phyloP scores from a whole-genome alignment of 2,888 invertebrate genomes.

The Cryptus viduatorius region DNA sequence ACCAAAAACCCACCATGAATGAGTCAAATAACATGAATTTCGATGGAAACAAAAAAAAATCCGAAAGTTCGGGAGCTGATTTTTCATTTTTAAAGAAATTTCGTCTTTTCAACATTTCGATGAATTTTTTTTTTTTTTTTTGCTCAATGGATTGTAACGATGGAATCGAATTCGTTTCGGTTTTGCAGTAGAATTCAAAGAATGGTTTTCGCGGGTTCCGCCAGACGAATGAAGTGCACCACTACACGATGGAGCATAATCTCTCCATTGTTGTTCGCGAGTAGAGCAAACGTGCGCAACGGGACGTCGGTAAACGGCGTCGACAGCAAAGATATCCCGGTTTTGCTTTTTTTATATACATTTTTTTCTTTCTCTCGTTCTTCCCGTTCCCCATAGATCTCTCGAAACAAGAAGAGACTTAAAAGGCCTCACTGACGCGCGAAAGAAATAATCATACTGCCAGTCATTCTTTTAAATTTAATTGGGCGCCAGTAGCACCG shows the following conservation, averaged over 20 bases:
- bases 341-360: slow-evolving; percentile 26
- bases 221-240: slow-evolving; percentile 66
- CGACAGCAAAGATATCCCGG: slow-evolving; percentile 19
- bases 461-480: slow-evolving; percentile 84
- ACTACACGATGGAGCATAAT: slow-evolving; percentile 75
- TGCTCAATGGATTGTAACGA: background rate
- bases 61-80: background rate
- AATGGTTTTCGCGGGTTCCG: slow-evolving; percentile 71
- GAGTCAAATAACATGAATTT: background rate
- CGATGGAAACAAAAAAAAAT: background rate
- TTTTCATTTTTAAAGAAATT: background rate
- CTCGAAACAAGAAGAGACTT: slow-evolving; percentile 79
- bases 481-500: slow-evolving; percentile 67
- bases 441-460: slow-evolving; percentile 76
- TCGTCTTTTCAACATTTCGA: background rate
- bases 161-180: slow-evolving; percentile 2
- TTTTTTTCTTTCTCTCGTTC: slow-evolving; percentile 5
- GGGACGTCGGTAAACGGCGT: slow-evolving; percentile 44
- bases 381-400: slow-evolving; percentile 74
- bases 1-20: background rate
- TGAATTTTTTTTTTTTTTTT: background rate
- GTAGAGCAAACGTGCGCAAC: slow-evolving; percentile 66
- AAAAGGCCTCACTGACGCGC: slow-evolving; percentile 79
- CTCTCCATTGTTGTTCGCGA: slow-evolving; percentile 74
- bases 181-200: background rate